Evolutionary conservation across 2,113 vertebrate species (phyloP), one percentile per base, ranked within the genome.

Genomic region (Naja naja): DNA sequence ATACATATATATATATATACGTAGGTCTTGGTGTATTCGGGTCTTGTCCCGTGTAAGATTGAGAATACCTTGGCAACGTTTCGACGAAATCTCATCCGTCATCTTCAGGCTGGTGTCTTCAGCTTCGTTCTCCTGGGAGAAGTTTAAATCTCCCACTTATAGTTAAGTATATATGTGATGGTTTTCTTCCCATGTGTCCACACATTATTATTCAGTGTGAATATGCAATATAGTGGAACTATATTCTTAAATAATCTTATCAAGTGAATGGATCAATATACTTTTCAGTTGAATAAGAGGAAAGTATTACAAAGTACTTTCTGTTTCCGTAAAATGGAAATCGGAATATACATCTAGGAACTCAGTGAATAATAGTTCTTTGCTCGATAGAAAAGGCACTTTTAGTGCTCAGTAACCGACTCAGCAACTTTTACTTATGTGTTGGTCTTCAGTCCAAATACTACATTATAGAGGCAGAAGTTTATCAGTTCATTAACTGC

Each of bases 251-350:
- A 86, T 87, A 93, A 93, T 90, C 81, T 16, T 47, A 87, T 10
- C 89, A 93, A 93, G 86, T 90, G 88, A 90, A 53, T 93, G 74
- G 87, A 93, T 93, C 92, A 93, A 93, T 93, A 90, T 60, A 49
- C 92, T 93, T 87, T 86, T 74, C 92, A 93, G 45, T 90, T 93
- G 86, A 90, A 93, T 85, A 90, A 90, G 54, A 64, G 30, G n/a
- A 87, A 93, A 93, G 92, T 30, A 60, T 87, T 86, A 86, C 30
- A 86, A 85, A 64, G 45, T 39, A 56, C 74, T 93, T 93, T 86
- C n/a, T 53, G 87, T 74, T 88, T 88, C 53, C 90, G 74, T 60
- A 93, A 90, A 90, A 87, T 60, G 27, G 22, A 93, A 93, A 90
- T 93, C 56, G 52, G 55, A 18, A 34, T 81, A 47, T 87, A 86